Evolutionary conservation across 2,113 vertebrate species (phyloP), one percentile per base, ranked within the genome.

Genomic region (Lepus timidus): DNA sequence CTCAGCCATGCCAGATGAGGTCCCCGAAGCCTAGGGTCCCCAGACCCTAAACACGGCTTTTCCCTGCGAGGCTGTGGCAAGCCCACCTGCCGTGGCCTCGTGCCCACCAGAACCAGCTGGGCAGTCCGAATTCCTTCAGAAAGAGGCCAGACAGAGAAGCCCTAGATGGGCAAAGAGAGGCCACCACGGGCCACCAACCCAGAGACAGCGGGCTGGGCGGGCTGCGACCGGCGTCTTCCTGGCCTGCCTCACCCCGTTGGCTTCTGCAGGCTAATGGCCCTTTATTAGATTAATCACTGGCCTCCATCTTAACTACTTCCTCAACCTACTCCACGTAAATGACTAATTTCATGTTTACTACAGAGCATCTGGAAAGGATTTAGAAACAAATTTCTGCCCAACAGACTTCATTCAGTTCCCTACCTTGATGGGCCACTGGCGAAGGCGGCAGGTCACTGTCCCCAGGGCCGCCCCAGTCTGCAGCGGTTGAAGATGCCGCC

Each of bases 341-440:
- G 87, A 95, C 95, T 97, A 97, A 97, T 97, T 95, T 97, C 95
- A 94, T 97, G 97, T 97, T 97, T 97, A 95, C 97, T 85, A 83
- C 70, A 93, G 87, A 90, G 87, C 96, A 97, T 97, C 96, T 97
- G 97, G 97, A 95, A 97, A 91, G 78, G 82, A 97, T 97, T 96
- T 96, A 82, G 94, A 86, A 93, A 97, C 96, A 96, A 94, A 92
- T 97, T 94, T 97, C 91, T 95, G 88, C 81, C 79, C 85, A 49
- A 67, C 87, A 23, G 68, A 94, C 75, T 96, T 91, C 85, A 82
- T 96, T 91, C 85, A 82, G 96, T 94, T 90, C 52, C 36, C 29
- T 83, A 55, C 94, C 70, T 78, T 82, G 87, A 96, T 31, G 74
- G 65, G 67, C 65, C 86, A 39, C 16, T 49, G 93, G 81, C 87